Evolutionary conservation across 1,140 invertebrate genomes (phyloP).

Genomic region (Anadara kagoshimensis): DNA sequence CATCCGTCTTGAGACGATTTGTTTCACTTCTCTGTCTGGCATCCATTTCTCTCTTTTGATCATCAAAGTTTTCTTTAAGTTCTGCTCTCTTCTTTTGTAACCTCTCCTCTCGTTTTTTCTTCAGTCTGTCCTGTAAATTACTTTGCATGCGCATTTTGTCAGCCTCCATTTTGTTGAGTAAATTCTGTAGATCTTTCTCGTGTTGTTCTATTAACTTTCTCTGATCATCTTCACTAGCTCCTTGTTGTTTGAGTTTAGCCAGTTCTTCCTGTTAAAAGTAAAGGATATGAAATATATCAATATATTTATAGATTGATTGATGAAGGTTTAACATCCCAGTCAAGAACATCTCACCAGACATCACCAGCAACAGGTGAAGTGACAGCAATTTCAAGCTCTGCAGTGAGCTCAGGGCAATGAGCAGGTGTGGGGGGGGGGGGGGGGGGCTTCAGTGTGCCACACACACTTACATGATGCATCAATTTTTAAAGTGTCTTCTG

Average conservation of each 20-base stretch:
- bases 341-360: no score
- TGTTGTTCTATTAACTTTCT: conserved; percentile 64
- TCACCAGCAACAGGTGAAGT: no score
- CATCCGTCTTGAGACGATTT: conserved; percentile 62
- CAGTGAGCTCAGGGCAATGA: no score
- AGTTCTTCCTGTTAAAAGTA: conserved; percentile 59
- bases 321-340: no score
- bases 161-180: conserved; percentile 67
- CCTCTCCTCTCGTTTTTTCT: conserved; percentile 61
- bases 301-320: no score
- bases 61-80: conserved; percentile 52
- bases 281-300: background rate
- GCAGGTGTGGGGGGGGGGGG: no score
- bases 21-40: conserved; percentile 56
- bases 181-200: conserved; percentile 59
- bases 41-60: conserved; percentile 58
- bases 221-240: conserved; percentile 65
- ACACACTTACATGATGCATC: no score
- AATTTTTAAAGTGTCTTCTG: no score
- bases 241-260: conserved; percentile 53
- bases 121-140: conserved; percentile 64
- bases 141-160: conserved; percentile 69
- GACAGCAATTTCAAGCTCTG: no score
- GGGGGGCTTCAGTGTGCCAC: no score
- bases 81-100: conserved; percentile 56